phyloP scores from a whole-genome alignment of 92 coral and sea anemone genomes.

The Porites lobata region DNA sequence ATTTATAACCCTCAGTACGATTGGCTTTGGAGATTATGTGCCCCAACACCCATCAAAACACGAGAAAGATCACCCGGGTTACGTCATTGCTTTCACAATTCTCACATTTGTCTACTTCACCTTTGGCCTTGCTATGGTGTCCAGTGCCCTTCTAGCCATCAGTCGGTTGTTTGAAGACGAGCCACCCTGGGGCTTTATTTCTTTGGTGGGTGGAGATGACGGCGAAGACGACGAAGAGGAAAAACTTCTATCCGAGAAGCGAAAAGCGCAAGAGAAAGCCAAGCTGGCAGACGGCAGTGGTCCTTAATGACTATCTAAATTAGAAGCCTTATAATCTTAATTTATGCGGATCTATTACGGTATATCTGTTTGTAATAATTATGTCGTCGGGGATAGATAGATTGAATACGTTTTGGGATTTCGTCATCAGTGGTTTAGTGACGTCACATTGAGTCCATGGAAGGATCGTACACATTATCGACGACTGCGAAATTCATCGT shows the following conservation, averaged over 20 bases:
- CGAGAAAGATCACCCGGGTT: conserved; percentile 85
- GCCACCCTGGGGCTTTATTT: conserved; percentile 97
- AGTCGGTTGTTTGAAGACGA: conserved; percentile 98
- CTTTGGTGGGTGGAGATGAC: conserved; percentile 81
- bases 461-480: not conserved
- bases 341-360: conserved; percentile 16
- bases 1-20: conserved; percentile 95
- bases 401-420: conserved; percentile 42
- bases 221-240: conserved; percentile 81
- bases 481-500: not conserved
- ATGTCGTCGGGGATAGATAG: conserved; percentile 41
- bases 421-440: conserved; percentile 12
- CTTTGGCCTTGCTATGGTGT: conserved; percentile 96
- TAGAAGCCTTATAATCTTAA: conserved; percentile 14
- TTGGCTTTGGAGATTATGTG: conserved; percentile 98
- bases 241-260: conserved; percentile 75
- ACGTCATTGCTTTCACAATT: conserved; percentile 94
- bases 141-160: conserved; percentile 98
- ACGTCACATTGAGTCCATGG: conserved; percentile 21
- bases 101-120: conserved; percentile 97
- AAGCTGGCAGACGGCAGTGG: conserved; percentile 32
- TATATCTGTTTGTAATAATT: conserved; percentile 30
- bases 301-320: conserved; percentile 38
- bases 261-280: conserved; percentile 33
- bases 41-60: conserved; percentile 92